Conservation (phyloP, 2,113 vertebrate genomes). For the Ranitomeya variabilis region DNA sequence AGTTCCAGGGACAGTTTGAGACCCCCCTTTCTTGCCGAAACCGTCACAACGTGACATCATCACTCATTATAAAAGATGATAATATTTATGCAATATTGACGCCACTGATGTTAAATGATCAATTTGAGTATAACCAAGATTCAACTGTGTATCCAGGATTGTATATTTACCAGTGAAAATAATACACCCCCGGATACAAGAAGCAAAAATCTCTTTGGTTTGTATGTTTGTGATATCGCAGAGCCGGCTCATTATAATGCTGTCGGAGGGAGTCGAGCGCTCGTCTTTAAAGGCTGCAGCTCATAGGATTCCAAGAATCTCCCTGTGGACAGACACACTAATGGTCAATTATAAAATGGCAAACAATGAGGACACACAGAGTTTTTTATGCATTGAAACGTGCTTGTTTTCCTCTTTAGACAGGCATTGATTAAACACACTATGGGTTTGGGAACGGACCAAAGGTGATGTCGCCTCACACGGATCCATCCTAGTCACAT, state of each 20-base stretch:
- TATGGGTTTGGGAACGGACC: neutral
- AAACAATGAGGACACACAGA: constrained; percentile 6
- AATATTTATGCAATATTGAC: neutral
- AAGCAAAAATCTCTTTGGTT: neutral
- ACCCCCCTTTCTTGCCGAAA: too few relatives aligned
- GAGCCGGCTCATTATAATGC: constrained; percentile 14
- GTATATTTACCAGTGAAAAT: neutral
- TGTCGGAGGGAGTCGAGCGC: neutral
- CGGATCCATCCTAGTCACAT: neutral
- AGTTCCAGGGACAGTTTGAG: too few relatives aligned
- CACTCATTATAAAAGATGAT: neutral
- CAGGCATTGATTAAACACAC: neutral
- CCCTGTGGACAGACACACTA: constrained; percentile 15
- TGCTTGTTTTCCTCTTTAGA: neutral
- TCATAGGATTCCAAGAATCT: constrained; percentile 2
- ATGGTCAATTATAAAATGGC: constrained; percentile 13
- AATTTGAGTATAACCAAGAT: too few relatives aligned
- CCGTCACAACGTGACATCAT: neutral
- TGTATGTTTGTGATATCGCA: neutral
- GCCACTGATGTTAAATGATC: neutral
- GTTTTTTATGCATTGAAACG: constrained; percentile 11
- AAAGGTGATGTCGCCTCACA: neutral
- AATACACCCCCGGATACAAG: neutral
- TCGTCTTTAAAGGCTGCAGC: neutral
- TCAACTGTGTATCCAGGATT: too few relatives aligned